phyloP scores from a whole-genome alignment of 2,797 vertebrate genomes.

The Epinephelus coioides region DNA sequence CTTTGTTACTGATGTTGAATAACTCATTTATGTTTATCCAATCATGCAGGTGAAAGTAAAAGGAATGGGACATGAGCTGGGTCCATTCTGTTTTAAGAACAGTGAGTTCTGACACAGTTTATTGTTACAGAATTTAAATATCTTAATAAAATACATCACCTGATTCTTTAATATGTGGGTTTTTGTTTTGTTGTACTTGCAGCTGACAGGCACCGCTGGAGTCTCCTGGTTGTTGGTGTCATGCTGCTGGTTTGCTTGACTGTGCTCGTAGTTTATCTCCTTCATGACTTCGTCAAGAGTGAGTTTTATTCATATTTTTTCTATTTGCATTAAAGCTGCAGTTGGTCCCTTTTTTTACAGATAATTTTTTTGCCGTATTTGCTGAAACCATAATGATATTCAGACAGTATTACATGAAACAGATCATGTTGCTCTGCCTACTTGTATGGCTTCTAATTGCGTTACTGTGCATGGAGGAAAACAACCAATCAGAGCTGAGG shows the following conservation, averaged over 20 bases:
- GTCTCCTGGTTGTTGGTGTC: constrained; percentile 78
- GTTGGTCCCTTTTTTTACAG: too few species aligned
- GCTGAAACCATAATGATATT: too few species aligned
- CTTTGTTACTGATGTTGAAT: background rate
- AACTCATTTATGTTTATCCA: constrained; percentile 11
- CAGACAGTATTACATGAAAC: too few species aligned
- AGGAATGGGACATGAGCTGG: constrained; percentile 60
- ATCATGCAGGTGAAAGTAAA: constrained; percentile 81
- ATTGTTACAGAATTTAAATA: background rate
- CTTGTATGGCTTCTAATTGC: too few species aligned
- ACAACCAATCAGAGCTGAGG: too few species aligned
- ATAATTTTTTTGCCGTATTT: too few species aligned
- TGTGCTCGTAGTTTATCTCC: constrained; percentile 77
- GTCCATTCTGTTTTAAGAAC: constrained; percentile 83
- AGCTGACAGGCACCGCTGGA: constrained; percentile 88
- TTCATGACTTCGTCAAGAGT: constrained; percentile 86
- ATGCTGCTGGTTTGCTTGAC: constrained; percentile 79
- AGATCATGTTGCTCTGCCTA: too few species aligned
- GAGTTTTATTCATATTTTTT: constrained; percentile 57
- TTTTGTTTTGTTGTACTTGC: constrained; percentile 29
- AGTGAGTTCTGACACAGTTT: constrained; percentile 70
- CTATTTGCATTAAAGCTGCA: background rate
- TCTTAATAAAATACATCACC: background rate
- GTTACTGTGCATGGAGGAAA: too few species aligned
- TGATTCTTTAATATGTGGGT: background rate